phyloP scores from a whole-genome alignment of 2,113 vertebrate species.

The Ifrita kowaldi region DNA sequence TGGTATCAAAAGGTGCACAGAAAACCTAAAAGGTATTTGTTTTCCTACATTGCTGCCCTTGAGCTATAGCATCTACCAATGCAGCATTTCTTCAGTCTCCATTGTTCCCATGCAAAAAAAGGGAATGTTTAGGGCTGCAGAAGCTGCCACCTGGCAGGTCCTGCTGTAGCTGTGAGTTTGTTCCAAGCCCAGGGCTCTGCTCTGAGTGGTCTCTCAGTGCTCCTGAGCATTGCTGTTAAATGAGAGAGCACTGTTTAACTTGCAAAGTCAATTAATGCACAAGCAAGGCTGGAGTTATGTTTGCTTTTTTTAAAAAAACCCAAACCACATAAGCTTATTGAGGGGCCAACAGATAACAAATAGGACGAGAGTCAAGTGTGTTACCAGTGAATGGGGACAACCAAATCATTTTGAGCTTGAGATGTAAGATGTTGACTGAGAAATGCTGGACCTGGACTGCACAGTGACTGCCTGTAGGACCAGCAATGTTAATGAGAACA shows the following conservation, averaged over 20 bases:
- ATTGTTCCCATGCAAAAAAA: neutral
- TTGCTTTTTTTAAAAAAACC: neutral
- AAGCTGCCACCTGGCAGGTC: neutral
- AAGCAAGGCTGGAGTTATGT: neutral
- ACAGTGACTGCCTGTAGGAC: neutral
- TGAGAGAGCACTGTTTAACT: neutral
- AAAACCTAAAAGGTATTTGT: neutral
- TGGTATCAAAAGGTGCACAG: neutral
- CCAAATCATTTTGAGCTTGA: neutral
- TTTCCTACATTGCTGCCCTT: neutral
- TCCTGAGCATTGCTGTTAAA: neutral
- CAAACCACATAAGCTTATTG: neutral
- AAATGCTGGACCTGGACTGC: neutral
- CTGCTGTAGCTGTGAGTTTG: neutral
- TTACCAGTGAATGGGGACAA: neutral
- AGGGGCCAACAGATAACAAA: neutral
- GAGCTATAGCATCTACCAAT: neutral
- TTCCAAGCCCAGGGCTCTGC: neutral
- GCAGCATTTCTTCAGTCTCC: neutral
- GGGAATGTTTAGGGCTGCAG: neutral
- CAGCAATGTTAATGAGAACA: neutral
- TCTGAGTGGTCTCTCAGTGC: neutral
- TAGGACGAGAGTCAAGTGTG: rapidly evolving
- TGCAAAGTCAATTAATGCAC: neutral
- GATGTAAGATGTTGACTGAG: neutral